Conservation (phyloP, 2,888 invertebrate genomes). For the Tipula helvola region DNA sequence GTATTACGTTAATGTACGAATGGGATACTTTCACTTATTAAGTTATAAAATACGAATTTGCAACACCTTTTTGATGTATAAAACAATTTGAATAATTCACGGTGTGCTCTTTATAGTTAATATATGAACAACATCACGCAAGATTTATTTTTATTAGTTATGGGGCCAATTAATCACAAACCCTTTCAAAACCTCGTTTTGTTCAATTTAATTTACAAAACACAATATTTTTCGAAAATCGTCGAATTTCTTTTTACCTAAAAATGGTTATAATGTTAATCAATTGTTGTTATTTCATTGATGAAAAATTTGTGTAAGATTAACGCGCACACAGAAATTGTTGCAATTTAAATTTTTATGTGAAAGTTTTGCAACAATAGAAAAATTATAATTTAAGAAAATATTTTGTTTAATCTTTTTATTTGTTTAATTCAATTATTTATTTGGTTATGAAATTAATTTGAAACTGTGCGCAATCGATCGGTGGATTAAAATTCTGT, state of each 20-base stretch:
- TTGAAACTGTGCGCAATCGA: background rate
- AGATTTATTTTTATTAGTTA: background rate
- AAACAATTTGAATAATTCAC: background rate
- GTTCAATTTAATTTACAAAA: background rate
- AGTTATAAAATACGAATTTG: background rate
- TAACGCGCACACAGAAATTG: background rate
- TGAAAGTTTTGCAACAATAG: slow-evolving; percentile 4
- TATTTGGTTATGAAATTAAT: background rate
- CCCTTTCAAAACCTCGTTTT: background rate
- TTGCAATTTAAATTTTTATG: background rate
- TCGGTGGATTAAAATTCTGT: background rate
- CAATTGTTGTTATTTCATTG: background rate
- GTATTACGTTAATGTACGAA: background rate
- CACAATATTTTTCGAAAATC: background rate
- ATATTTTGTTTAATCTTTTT: background rate
- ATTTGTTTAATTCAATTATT: background rate
- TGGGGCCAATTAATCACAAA: background rate
- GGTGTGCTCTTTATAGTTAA: background rate
- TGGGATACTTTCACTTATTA: background rate
- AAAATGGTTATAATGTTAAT: background rate
- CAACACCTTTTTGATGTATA: background rate
- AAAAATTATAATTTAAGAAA: background rate
- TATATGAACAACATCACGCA: background rate
- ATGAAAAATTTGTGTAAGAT: background rate
- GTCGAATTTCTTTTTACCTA: background rate